Evolutionary conservation across 2,797 vertebrate genomes (phyloP), one percentile per base, ranked within the genome.

Genomic region (Acrossocheilus fasciatus): DNA sequence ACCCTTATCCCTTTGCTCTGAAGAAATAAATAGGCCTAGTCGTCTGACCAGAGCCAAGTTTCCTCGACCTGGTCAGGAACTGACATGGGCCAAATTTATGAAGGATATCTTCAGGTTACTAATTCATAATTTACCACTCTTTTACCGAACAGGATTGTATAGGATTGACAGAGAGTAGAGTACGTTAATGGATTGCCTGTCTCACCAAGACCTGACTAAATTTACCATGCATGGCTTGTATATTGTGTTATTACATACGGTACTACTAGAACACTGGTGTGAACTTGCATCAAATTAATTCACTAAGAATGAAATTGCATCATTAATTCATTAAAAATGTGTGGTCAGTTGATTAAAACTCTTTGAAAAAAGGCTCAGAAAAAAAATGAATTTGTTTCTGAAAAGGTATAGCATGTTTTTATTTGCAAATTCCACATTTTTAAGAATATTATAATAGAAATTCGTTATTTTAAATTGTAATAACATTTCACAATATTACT

Each of bases 41-140:
- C 4, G 0, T 34, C 39, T 43, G 30, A 26, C 34, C 12, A 14
- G 43, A 69, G 57, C 39, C 41, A 81, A 30, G 30, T 77, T 43
- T 77, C 52, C 78, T 85, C 62, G 82, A 76, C 50, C 77, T 85
- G 64, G 83, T 68, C 17, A 41, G 78, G n/a, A 45, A 8, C 20
- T n/a, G 68, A 64, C 64, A 36, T 23, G 17, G 11, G 30, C 52
- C 83, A 57, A n/a, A 78, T 54, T 78, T 79, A 79, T 34, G 54
- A 82, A 66, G 26, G 87, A 86, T 57, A 86, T 36, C 47, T 86
- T 73, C 36, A 83, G 74, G 73, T 66, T 66, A 3, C 43, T 39
- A 20, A 36, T 34, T 47, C 15, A 3, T 57, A 47, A 57, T 43
- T 81, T 2, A 45, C 36, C 4, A 12, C 69, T 76, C 36, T 12